A percentile compares a stretch with the other conserved stretches of the same genome.
Evolutionary conservation across 1,140 invertebrate genomes (phyloP).

Genomic region (Battus philenor): DNA sequence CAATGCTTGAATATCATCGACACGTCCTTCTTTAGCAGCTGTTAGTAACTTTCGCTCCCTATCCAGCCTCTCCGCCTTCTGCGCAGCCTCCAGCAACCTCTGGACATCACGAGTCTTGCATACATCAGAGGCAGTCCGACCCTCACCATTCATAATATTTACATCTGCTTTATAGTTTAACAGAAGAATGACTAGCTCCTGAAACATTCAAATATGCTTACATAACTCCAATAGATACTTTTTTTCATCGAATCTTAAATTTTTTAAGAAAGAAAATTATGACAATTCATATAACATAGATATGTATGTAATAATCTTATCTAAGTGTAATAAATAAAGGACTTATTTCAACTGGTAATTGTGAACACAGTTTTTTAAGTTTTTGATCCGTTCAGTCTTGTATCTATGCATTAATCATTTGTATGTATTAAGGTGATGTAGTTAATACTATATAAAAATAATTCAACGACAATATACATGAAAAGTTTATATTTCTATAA

Average conservation of each 20-base stretch:
- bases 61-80: conserved; percentile 75
- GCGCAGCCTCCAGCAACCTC: conserved; percentile 78
- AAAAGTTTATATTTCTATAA: too few relatives aligned
- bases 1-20: conserved; percentile 76
- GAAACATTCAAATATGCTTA: conserved; percentile 3
- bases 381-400: too few relatives aligned
- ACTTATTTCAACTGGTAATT: too few relatives aligned
- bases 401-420: background rate
- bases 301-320: too few relatives aligned
- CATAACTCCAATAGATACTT: too few relatives aligned
- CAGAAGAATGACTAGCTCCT: conserved; percentile 85
- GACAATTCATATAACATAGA: background rate
- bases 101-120: conserved; percentile 76
- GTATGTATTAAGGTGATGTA: too few relatives aligned
- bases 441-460: too few relatives aligned
- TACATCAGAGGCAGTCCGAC: conserved; percentile 77
- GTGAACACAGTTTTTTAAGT: too few relatives aligned
- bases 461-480: too few relatives aligned
- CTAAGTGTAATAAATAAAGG: too few relatives aligned
- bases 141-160: conserved; percentile 81
- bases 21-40: conserved; percentile 78
- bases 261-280: background rate
- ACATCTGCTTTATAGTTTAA: conserved; percentile 84
- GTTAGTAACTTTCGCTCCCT: conserved; percentile 76
- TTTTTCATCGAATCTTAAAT: background rate